A percentile compares a stretch with the other conserved stretches of the same genome.
These are phyloP conservation scores for Platichthys flesus DNA, from an alignment of 2,113 vertebrate species.

Conservation along the genomic window DNA sequence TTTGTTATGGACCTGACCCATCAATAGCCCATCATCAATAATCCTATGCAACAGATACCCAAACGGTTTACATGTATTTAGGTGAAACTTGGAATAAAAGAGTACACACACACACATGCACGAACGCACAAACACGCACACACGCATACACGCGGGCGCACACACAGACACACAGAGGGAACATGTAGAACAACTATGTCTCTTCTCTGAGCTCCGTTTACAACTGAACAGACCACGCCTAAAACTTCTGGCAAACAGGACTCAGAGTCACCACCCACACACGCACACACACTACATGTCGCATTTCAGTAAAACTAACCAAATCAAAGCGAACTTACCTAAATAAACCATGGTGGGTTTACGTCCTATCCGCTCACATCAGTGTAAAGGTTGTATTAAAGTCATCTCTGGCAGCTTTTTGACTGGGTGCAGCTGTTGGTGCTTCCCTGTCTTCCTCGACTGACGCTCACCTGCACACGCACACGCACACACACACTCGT, in stretches of 20 bases:
- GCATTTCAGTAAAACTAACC: not conserved
- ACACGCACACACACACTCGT: too few relatives aligned
- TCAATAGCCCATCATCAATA: not conserved
- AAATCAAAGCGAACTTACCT: slow-evolving; percentile 61
- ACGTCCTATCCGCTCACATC: slow-evolving; percentile 30
- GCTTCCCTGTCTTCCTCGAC: slow-evolving; percentile 9
- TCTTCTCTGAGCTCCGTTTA: not conserved
- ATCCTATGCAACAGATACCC: not conserved
- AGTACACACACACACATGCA: not conserved
- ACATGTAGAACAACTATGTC: not conserved
- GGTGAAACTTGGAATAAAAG: not conserved
- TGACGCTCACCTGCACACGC: slow-evolving; percentile 40
- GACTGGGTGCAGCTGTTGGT: not conserved
- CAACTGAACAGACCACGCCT: slow-evolving; percentile 60
- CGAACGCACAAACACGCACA: not conserved
- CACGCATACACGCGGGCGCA: not conserved
- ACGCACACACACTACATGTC: not conserved
- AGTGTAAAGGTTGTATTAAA: not conserved
- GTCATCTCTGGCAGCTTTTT: slow-evolving; percentile 46
- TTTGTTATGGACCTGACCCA: not conserved
- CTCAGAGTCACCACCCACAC: not conserved
- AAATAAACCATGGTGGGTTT: slow-evolving; percentile 52
- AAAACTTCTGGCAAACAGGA: slow-evolving; percentile 27
- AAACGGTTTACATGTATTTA: not conserved
- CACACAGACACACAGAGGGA: not conserved